Base-by-base conservation (phyloP, 1,140 invertebrate genomes). In the Polypedilum vanderplanki region DNA sequence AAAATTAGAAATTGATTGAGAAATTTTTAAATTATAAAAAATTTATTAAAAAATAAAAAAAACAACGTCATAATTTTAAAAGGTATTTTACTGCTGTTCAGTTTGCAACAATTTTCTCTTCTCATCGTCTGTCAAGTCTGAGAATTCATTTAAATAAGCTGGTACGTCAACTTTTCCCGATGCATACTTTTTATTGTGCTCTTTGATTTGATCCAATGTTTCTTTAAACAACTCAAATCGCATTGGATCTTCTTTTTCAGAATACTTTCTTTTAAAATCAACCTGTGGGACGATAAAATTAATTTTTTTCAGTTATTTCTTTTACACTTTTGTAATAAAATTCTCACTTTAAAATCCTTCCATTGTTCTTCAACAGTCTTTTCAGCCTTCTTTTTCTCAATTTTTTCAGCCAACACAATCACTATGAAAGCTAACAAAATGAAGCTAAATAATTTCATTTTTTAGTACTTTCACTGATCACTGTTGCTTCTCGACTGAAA, bases 211-310 rank as follows among this genome's bases (percentile, higher is more conserved):
- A 9, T 20, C 65, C 20, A 70, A 70, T 20, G 65, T 70, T 3
- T 70, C 65, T 12, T 70, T 70, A 10, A 70, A 70, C 8, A 70
- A 18, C 20, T 70, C 65, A 70, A 70, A 70, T 20, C 65, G 17
- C 20, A 22, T 70, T 70, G 9, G 2, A 18, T 70, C 65, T 70
- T 70, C 65, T 10, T 20, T 18, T 9, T n/a, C 18, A 7, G 65
- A 18, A 70, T 70, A 70, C 17, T 70, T 70, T 18, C 65, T 18
- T 70, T 70, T 70, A 20, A 70, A 70, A 20, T 70, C 65, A 70
- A 70, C 18, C 65, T 70, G 65, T 20, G 4, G 5, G 24, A 33
- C 5, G n/a, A n/a, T n/a, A n/a, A 18, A 70, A 70, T 20, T 20
- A 20, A 18, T 57, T 12, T 12, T 15, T 57, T 15, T 15, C 12